Conservation (phyloP, 2,888 invertebrate species). For the Orchesellides sinensis region DNA sequence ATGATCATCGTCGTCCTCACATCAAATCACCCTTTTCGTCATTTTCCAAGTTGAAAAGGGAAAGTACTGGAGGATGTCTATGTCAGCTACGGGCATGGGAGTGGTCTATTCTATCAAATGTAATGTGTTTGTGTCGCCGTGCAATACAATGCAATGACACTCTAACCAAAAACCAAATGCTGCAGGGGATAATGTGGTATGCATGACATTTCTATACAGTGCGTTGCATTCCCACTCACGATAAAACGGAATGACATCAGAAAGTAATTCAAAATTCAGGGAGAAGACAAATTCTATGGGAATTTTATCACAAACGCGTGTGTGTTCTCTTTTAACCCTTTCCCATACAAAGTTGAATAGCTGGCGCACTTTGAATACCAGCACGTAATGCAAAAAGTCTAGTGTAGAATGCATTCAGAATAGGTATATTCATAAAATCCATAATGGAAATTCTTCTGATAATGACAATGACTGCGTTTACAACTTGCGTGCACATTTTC, state of each 20-base stretch:
- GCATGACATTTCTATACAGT: not conserved
- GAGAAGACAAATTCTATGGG: conserved; percentile 28
- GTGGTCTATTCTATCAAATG: too few species aligned
- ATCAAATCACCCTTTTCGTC: not conserved
- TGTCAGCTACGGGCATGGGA: too few species aligned
- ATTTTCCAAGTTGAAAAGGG: not conserved
- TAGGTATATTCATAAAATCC: too few species aligned
- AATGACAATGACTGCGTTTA: not conserved
- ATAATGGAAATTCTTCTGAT: not conserved
- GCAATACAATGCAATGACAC: not conserved
- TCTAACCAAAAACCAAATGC: too few species aligned
- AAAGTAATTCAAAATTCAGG: conserved; percentile 42
- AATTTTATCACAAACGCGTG: conserved; percentile 37
- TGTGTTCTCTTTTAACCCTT: too few species aligned
- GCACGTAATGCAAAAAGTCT: too few species aligned
- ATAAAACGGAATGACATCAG: too few species aligned
- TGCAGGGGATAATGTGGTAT: too few species aligned
- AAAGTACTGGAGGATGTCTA: too few species aligned
- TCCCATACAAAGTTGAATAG: too few species aligned
- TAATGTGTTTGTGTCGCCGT: not conserved
- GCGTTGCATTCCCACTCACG: not conserved
- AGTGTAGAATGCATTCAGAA: too few species aligned
- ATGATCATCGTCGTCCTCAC: not conserved
- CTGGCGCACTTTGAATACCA: too few species aligned
- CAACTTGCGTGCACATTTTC: not conserved